Evolutionary conservation across 2,113 vertebrate species (phyloP).

Genomic region (Cryptotis parvus): DNA sequence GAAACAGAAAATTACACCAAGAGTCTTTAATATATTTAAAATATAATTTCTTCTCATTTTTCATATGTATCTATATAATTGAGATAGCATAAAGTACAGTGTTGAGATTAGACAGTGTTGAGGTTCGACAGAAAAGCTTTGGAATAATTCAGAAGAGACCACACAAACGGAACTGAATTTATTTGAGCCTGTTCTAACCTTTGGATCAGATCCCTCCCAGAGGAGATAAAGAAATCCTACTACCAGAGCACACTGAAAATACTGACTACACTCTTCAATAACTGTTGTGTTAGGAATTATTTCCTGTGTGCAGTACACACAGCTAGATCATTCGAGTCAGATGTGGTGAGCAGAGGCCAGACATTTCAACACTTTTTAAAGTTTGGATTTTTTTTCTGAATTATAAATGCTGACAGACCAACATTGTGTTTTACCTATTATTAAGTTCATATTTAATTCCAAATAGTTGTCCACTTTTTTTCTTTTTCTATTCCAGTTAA

Average conservation of each 20-base stretch:
- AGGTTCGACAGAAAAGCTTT: conserved; percentile 36
- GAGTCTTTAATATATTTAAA: neutral
- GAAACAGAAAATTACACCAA: neutral
- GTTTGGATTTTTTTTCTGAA: neutral
- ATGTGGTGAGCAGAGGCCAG: neutral
- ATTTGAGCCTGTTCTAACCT: conserved; percentile 71
- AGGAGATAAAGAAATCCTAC: conserved; percentile 61
- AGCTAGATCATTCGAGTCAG: neutral
- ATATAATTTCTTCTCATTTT: neutral
- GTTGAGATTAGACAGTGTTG: neutral
- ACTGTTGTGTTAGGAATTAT: conserved; percentile 56
- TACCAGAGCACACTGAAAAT: conserved; percentile 39
- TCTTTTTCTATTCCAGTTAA: neutral
- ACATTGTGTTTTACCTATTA: conserved; percentile 11
- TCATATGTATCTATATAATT: neutral
- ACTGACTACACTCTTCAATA: conserved; percentile 34
- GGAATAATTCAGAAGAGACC: conserved; percentile 64
- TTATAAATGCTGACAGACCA: conserved; percentile 5
- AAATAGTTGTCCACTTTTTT: neutral
- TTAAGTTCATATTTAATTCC: conserved; percentile 38
- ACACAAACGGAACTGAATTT: conserved; percentile 59
- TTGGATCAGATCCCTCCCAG: conserved; percentile 63
- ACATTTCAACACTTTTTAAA: conserved; percentile 19
- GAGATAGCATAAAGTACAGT: conserved; percentile 26
- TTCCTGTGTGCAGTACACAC: conserved; percentile 5